Percentiles rank a stretch among this genome's conserved stretches.
Evolutionary conservation across 2,888 invertebrate species (phyloP).

Genomic region (Tuberolachnus salignus): DNA sequence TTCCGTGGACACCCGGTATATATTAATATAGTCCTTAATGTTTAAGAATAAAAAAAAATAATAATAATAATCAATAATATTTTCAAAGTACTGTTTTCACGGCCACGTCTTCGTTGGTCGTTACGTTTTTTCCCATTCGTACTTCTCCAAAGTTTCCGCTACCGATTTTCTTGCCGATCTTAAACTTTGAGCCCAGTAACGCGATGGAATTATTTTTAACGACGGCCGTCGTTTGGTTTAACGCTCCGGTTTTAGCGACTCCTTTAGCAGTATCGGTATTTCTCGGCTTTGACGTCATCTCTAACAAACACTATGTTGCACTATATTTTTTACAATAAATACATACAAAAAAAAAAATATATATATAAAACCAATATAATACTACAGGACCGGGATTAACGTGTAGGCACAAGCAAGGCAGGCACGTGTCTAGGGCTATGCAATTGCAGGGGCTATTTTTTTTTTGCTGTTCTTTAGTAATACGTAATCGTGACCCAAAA

Average conservation of each 20-base stretch:
- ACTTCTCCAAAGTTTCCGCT: constrained; percentile 46
- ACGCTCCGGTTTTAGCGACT: no score
- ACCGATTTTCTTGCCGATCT: constrained; percentile 34
- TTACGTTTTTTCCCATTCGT: constrained; percentile 87
- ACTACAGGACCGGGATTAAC: no score
- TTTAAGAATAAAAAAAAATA: no score
- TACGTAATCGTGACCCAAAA: no score
- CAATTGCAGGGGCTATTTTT: no score
- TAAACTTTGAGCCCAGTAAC: constrained; percentile 3
- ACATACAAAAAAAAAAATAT: neutral
- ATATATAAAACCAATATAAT: no score
- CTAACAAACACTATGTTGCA: neutral
- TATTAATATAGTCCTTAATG: no score
- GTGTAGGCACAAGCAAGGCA: no score
- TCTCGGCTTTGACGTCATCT: neutral
- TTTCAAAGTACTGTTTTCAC: constrained; percentile 83
- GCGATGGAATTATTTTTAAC: neutral
- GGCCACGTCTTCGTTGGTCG: constrained; percentile 99
- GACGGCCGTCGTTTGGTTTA: neutral
- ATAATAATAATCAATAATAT: no score
- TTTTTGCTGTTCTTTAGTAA: no score
- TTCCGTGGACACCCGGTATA: no score
- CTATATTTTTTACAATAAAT: neutral
- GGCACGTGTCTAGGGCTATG: no score
- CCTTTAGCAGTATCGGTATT: neutral